These are phyloP conservation scores for Gymnothorax reevesii DNA, from an alignment of 2,797 vertebrate species.

Conservation along the genomic window DNA sequence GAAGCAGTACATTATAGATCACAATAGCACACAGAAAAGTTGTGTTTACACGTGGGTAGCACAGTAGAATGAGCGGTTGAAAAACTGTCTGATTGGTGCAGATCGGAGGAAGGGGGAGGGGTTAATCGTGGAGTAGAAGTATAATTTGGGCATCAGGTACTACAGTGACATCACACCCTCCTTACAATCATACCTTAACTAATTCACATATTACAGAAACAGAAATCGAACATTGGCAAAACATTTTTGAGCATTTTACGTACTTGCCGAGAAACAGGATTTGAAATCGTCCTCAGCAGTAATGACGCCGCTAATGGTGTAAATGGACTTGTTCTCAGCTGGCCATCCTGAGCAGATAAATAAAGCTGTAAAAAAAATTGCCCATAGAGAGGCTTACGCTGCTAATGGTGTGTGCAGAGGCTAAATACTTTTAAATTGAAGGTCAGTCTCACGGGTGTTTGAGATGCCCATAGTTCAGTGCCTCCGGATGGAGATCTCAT, in stretches of 20 bases:
- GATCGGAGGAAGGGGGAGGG: background rate
- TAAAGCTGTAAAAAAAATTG: background rate
- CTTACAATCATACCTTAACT: background rate
- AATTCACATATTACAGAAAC: background rate
- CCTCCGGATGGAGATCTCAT: background rate
- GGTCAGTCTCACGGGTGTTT: background rate
- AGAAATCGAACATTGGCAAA: too few species aligned
- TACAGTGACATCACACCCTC: background rate
- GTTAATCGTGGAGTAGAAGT: background rate
- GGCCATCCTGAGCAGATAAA: background rate
- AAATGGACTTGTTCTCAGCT: background rate
- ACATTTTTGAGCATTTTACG: background rate
- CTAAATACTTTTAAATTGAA: background rate
- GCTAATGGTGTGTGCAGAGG: too few species aligned
- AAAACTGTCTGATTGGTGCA: background rate
- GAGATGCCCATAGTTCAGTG: background rate
- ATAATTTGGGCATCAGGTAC: background rate
- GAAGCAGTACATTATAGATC: background rate
- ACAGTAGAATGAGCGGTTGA: background rate
- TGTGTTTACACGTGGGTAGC: background rate
- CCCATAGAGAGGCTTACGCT: background rate
- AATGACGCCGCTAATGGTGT: background rate
- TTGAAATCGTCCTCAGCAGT: background rate
- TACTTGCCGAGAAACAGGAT: background rate
- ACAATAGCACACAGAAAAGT: background rate